Evolutionary conservation across 2,888 invertebrate species (phyloP).

Genomic region (Dyspetes luteomarginatus): DNA sequence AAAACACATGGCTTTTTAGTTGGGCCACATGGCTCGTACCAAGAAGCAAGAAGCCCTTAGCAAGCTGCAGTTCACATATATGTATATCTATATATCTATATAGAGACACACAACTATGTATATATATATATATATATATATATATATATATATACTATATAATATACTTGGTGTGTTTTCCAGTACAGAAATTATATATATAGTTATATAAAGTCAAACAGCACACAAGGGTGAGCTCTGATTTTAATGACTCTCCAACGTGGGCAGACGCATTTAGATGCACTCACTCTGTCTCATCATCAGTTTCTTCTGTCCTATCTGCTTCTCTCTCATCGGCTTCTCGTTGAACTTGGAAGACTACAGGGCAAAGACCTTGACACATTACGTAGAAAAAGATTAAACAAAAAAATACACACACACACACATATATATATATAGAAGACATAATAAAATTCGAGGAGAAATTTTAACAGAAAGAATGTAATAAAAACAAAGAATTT

Average conservation of each 20-base stretch:
- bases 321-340: slow-evolving; percentile 24
- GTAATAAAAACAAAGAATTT: too few species aligned
- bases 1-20: slow-evolving; percentile 65
- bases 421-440: background rate
- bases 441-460: background rate
- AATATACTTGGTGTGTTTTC: slow-evolving; percentile 1
- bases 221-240: slow-evolving; percentile 46
- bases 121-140: background rate
- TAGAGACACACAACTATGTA: background rate
- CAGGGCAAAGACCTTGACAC: slow-evolving; percentile 64
- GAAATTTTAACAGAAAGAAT: background rate
- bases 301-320: background rate
- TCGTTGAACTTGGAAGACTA: slow-evolving; percentile 60
- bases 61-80: slow-evolving; percentile 72
- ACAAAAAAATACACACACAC: background rate
- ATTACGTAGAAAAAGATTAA: slow-evolving; percentile 27
- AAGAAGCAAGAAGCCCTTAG: slow-evolving; percentile 61
- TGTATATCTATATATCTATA: background rate
- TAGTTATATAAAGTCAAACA: slow-evolving; percentile 27
- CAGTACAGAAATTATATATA: slow-evolving; percentile 15
- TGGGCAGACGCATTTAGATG: slow-evolving; percentile 59
- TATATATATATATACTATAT: background rate
- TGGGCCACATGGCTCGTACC: slow-evolving; percentile 76
- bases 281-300: slow-evolving; percentile 19
- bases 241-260: slow-evolving; percentile 47